Percentiles rank a stretch among this genome's conserved stretches.
phyloP scores from a whole-genome alignment of 30 jellyfish, hydroid and myxozoan species.

The Cassiopea andromeda region DNA sequence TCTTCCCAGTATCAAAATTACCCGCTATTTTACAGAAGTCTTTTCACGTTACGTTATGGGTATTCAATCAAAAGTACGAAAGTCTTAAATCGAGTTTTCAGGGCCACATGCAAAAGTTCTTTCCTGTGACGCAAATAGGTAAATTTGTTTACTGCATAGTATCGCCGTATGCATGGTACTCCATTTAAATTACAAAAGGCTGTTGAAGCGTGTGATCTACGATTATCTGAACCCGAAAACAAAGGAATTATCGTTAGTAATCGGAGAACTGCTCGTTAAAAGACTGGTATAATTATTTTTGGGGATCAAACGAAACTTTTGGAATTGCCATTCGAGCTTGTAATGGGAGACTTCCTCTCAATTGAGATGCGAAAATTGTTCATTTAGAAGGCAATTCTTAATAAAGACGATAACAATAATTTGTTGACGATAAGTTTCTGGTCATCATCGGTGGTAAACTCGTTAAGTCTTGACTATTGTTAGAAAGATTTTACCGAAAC shows the following conservation, averaged over 20 bases:
- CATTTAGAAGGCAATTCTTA: neutral
- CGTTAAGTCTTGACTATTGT: neutral
- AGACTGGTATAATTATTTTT: neutral
- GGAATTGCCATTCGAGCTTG: neutral
- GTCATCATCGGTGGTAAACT: neutral
- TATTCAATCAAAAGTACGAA: neutral
- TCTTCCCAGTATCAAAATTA: too few relatives aligned
- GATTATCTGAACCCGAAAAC: constrained; percentile 18
- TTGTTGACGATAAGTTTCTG: neutral
- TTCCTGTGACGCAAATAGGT: neutral
- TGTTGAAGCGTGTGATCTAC: constrained; percentile 24
- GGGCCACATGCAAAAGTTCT: neutral
- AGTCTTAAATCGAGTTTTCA: neutral
- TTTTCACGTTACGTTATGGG: neutral
- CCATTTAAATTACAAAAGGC: neutral
- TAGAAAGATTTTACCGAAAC: neutral
- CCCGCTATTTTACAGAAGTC: too few relatives aligned
- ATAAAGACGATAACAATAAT: neutral
- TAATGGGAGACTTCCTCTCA: neutral
- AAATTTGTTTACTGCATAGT: neutral
- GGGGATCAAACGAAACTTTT: neutral
- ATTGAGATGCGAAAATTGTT: neutral
- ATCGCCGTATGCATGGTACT: neutral
- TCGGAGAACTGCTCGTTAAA: neutral
- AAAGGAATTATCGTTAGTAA: neutral